Evolutionary conservation across 2,113 vertebrate genomes (phyloP), one percentile per base, ranked within the genome.

Genomic region (Puma concolor): DNA sequence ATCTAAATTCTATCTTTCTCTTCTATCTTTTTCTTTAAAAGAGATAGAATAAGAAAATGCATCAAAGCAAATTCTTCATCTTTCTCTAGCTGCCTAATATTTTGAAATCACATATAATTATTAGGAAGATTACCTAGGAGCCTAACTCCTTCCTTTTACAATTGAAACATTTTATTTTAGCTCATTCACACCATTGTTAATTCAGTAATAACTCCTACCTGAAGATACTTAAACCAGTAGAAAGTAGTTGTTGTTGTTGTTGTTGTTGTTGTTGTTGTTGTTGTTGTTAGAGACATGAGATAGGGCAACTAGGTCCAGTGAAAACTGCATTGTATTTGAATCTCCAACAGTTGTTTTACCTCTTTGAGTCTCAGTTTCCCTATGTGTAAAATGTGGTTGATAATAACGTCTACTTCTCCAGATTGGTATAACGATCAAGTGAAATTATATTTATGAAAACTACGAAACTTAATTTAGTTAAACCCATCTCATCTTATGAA

Each of bases 61-160:
- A 96, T 93, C 92, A 94, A 95, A 96, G 52, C 95, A 92, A 92
- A 81, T 33, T 57, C 48, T 76, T 84, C 54, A 23, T 82, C 83
- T 96, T 95, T 69, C 57, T 93, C 63, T 94, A 88, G 94, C 33
- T 85, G 48, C 79, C 86, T 92, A 31, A 38, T 74, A 74, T 44
- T 94, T 91, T 93, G 77, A 16, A 93, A 31, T 91, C 36, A 67
- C 67, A 54, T 86, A 31, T 88, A 94, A 85, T 97, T 91, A 38
- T 94, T 41, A 48, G 60, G 72, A 79, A 94, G 66, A 82, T 63
- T 81, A 77, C 66, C 80, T 67, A 19, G 38, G 63, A 72, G 13
- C 27, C 77, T 88, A 71, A 67, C 6, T 86, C 64, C 29, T 97
- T 67, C 66, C 27, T 90, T 82, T 94, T 72, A 50, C 33, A 97